These are phyloP conservation scores for Xenops minutus DNA, from an alignment of 2,797 vertebrate species.

Conservation along the genomic window DNA sequence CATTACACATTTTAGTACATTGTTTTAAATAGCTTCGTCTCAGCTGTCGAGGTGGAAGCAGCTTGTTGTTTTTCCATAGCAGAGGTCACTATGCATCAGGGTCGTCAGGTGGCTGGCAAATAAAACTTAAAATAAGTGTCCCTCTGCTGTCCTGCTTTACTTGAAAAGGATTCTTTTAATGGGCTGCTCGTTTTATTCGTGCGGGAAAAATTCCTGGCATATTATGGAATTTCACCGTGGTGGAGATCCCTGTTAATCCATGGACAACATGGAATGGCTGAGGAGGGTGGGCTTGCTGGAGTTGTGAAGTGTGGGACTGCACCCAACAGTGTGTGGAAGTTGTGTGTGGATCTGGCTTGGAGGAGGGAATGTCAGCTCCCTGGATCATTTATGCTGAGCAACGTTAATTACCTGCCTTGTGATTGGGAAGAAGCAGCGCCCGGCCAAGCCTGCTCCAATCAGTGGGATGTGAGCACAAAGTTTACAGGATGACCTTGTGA, in stretches of 20 bases:
- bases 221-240: neutral
- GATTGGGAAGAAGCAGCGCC: slow-evolving; percentile 33
- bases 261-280: neutral
- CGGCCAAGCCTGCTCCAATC: slow-evolving; percentile 36
- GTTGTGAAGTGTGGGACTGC: neutral
- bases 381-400: slow-evolving; percentile 23
- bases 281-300: neutral
- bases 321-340: neutral
- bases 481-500: slow-evolving; percentile 63
- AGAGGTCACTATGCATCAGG: slow-evolving; percentile 7
- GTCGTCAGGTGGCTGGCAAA: neutral
- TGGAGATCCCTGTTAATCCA: neutral
- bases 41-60: slow-evolving; percentile 49
- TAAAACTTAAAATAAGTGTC: neutral
- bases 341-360: neutral
- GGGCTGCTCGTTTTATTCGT: neutral
- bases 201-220: slow-evolving; percentile 49
- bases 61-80: slow-evolving; percentile 61
- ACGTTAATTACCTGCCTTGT: slow-evolving; percentile 35
- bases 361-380: slow-evolving; percentile 31
- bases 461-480: slow-evolving; percentile 33
- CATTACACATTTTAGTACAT: slow-evolving; percentile 9
- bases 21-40: slow-evolving; percentile 62
- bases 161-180: neutral
- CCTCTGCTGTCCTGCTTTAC: neutral